A percentile compares a stretch with the other conserved stretches of the same genome.
Evolutionary conservation across 2,797 vertebrate species (phyloP).

Genomic region (Silurus aristotelis): DNA sequence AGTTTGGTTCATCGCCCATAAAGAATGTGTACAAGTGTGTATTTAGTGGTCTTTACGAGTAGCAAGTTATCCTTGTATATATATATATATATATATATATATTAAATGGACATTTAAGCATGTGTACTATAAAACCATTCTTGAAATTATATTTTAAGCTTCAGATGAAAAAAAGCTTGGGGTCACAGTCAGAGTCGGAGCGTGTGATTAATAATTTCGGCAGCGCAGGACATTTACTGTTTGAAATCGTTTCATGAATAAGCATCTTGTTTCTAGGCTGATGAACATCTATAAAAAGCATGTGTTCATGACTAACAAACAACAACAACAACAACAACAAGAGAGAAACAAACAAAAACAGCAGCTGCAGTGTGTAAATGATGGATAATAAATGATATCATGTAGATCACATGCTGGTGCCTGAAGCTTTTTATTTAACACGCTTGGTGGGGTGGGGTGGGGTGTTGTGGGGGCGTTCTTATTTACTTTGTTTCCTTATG

Average conservation of each 20-base stretch:
- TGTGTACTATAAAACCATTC: constrained; percentile 27
- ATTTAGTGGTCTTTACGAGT: constrained; percentile 29
- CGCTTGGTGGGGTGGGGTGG: no score
- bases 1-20: constrained; percentile 16
- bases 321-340: constrained; percentile 64
- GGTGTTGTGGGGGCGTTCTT: no score
- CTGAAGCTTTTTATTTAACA: constrained; percentile 31
- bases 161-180: not conserved
- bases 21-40: constrained; percentile 30
- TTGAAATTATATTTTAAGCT: constrained; percentile 26
- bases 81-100: no score
- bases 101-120: constrained; percentile 36
- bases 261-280: constrained; percentile 94
- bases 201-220: not conserved
- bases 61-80: constrained; percentile 23
- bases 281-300: constrained; percentile 87
- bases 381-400: constrained; percentile 85
- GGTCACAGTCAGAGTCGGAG: not conserved
- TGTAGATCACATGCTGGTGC: constrained; percentile 60
- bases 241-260: constrained; percentile 61
- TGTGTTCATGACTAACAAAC: constrained; percentile 85
- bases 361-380: constrained; percentile 91
- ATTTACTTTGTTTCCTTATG: no score
- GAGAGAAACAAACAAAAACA: constrained; percentile 73
- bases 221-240: constrained; percentile 11